Conservation (phyloP, 2,888 invertebrate species). For the Dolomedes plantarius region DNA sequence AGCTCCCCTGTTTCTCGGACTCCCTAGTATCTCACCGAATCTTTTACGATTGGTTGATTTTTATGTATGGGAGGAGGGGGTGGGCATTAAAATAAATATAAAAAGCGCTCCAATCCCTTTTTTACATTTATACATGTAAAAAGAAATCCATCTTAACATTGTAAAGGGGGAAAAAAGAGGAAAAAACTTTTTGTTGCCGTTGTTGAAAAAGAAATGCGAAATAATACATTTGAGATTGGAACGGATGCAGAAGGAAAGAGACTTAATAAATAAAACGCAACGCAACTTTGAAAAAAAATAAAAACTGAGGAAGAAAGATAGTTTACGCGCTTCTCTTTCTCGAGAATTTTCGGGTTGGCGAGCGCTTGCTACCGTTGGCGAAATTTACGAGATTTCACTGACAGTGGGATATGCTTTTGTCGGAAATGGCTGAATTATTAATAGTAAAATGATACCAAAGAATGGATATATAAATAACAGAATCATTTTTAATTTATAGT, state of each 20-base stretch:
- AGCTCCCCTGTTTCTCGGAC: too few species aligned
- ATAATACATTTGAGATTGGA: conserved; percentile 12
- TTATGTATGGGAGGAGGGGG: too few species aligned
- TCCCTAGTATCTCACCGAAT: too few species aligned
- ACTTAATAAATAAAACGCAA: conserved; percentile 50
- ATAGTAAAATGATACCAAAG: too few species aligned
- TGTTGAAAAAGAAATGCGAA: conserved; percentile 2
- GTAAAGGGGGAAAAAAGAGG: not conserved
- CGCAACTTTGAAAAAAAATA: conserved; percentile 43
- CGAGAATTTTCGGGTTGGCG: not conserved
- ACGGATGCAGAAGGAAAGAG: conserved; percentile 16
- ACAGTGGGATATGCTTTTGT: too few species aligned
- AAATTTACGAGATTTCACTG: not conserved
- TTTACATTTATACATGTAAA: conserved; percentile 3
- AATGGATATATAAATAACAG: too few species aligned
- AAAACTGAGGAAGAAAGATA: conserved; percentile 17
- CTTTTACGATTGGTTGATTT: too few species aligned
- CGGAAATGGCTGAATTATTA: too few species aligned
- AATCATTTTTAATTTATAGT: too few species aligned
- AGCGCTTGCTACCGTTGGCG: not conserved
- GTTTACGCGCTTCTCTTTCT: not conserved
- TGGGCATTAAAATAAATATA: too few species aligned
- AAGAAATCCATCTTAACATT: conserved; percentile 12
- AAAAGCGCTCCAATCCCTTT: too few species aligned
- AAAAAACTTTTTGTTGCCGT: not conserved